Percentiles rank a stretch among this genome's conserved stretches.
Conservation (phyloP, 2,113 vertebrate genomes). For the Megalops atlanticus region DNA sequence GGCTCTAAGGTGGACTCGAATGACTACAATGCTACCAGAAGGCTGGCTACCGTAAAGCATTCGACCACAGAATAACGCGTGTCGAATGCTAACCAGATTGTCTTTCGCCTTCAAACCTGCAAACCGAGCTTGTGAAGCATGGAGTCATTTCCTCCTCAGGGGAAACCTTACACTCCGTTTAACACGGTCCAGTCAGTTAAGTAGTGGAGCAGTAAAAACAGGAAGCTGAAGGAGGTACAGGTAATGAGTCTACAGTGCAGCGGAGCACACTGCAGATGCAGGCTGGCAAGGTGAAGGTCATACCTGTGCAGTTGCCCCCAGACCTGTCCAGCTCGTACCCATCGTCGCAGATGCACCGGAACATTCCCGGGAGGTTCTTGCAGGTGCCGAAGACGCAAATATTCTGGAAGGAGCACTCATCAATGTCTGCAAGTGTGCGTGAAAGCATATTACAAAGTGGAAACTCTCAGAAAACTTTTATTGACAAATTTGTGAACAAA, state of each 20-base stretch:
- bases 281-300: neutral
- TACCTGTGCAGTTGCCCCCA: conserved; percentile 82
- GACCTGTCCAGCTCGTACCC: conserved; percentile 80
- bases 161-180: neutral
- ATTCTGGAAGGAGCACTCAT: conserved; percentile 81
- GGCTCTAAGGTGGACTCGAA: neutral
- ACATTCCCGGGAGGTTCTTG: conserved; percentile 82
- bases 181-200: conserved; percentile 1
- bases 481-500: no score
- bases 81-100: neutral
- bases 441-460: neutral
- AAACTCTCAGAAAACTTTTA: no score
- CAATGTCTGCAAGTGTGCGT: conserved; percentile 67
- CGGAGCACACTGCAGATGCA: neutral
- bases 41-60: neutral
- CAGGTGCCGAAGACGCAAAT: conserved; percentile 84
- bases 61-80: neutral
- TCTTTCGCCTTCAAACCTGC: neutral
- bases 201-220: neutral
- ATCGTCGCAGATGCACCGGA: conserved; percentile 80
- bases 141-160: neutral
- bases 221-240: neutral
- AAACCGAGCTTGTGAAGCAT: neutral
- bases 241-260: no score
- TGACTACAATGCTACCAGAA: neutral